Conservation (phyloP, 2,113 vertebrate species). For the Rhadina sibilatrix region DNA sequence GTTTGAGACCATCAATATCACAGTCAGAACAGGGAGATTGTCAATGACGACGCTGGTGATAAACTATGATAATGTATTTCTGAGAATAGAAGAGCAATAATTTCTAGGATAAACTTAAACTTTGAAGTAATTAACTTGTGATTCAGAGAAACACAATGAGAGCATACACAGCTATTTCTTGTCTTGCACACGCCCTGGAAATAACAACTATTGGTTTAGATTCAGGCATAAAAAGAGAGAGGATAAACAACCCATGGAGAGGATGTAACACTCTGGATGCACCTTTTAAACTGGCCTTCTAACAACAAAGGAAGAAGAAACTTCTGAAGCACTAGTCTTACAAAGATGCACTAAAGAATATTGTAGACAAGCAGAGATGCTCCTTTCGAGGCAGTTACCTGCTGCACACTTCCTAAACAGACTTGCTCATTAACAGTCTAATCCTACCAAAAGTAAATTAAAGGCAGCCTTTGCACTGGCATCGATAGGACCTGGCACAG, state of each 20-base stretch:
- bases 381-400: slow-evolving; percentile 14
- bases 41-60: not conserved
- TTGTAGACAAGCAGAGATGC: slow-evolving; percentile 23
- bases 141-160: not conserved
- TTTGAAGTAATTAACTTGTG: slow-evolving; percentile 22
- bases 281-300: not conserved
- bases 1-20: not conserved
- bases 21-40: not conserved
- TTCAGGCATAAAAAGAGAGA: slow-evolving; percentile 17
- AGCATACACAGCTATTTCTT: not conserved
- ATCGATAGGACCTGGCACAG: not conserved
- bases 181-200: not conserved
- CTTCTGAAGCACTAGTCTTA: not conserved
- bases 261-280: not conserved
- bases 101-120: slow-evolving; percentile 3
- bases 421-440: not conserved
- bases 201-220: slow-evolving; percentile 22
- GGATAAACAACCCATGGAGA: not conserved
- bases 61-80: not conserved
- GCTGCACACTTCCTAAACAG: not conserved
- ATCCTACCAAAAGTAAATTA: not conserved
- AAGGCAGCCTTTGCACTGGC: not conserved
- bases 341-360: not conserved
- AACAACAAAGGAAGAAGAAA: not conserved
- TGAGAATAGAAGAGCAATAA: slow-evolving; percentile 5